Percentiles rank a stretch among this genome's conserved stretches.
phyloP scores from a whole-genome alignment of 2,113 vertebrate genomes.

The Bolborhynchus lineola region DNA sequence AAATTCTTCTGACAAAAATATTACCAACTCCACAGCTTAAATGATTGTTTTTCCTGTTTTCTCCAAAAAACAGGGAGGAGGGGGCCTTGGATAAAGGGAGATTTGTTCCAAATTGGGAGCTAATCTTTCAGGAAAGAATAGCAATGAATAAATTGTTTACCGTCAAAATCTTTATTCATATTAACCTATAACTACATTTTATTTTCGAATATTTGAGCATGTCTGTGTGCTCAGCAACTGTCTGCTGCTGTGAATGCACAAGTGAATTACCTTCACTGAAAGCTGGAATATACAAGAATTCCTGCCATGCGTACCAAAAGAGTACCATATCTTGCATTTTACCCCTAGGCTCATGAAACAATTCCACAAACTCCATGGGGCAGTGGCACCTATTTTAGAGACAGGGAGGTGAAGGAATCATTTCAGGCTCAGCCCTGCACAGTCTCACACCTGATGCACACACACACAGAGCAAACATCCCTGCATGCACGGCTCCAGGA shows the following conservation, averaged over 20 bases:
- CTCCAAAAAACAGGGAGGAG: background rate
- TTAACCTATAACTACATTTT: background rate
- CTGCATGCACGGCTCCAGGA: rapidly evolving
- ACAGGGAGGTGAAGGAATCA: background rate
- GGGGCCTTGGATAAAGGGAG: background rate
- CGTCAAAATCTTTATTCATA: background rate
- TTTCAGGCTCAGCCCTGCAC: background rate
- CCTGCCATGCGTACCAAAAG: background rate
- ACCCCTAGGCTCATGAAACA: background rate
- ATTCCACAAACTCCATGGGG: background rate
- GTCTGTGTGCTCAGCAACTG: background rate
- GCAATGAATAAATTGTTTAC: background rate
- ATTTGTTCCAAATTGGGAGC: background rate
- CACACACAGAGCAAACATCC: rapidly evolving
- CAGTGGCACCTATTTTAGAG: background rate
- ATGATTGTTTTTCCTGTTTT: background rate
- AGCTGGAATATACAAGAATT: background rate
- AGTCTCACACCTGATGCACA: rapidly evolving
- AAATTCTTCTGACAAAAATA: background rate
- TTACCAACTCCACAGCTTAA: background rate
- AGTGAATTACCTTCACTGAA: rapidly evolving
- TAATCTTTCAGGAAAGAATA: background rate
- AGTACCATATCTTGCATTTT: background rate
- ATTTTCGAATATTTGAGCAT: background rate
- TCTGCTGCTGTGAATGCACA: background rate